phyloP scores from a whole-genome alignment of 2,888 invertebrate genomes.

The Melieria picta region DNA sequence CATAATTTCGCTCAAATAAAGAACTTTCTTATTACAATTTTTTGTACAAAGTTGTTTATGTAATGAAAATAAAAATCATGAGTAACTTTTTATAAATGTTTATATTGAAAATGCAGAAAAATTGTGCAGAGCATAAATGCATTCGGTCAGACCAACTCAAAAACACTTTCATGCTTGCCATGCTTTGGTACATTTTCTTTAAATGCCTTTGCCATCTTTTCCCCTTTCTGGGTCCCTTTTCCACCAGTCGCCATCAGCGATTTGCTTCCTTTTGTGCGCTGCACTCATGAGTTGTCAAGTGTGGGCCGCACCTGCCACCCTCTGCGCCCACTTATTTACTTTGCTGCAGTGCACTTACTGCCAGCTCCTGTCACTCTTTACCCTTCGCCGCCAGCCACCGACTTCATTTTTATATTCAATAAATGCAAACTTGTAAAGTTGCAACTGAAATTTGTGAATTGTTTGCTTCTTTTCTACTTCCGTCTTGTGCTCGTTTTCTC shows the following conservation, averaged over 20 bases:
- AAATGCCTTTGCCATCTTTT: background rate
- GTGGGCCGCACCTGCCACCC: conserved; percentile 9
- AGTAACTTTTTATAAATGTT: too few species aligned
- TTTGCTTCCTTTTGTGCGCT: background rate
- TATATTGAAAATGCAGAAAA: too few species aligned
- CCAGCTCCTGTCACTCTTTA: background rate
- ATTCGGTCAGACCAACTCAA: too few species aligned
- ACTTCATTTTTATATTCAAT: conserved; percentile 19
- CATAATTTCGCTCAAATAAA: too few species aligned
- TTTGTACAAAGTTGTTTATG: too few species aligned
- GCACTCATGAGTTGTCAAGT: conserved; percentile 19
- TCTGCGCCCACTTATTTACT: conserved; percentile 5
- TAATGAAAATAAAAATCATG: too few species aligned
- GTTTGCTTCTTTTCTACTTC: background rate
- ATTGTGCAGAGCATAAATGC: too few species aligned
- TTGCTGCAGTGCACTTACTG: background rate
- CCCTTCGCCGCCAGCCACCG: background rate
- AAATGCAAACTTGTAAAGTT: conserved; percentile 25
- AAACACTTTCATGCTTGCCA: too few species aligned
- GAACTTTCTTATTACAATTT: too few species aligned
- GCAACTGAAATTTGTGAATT: conserved; percentile 28
- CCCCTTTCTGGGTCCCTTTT: background rate
- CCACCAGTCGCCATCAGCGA: background rate
- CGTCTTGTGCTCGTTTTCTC: too few species aligned
- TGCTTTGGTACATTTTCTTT: conserved; percentile 15